Conservation (phyloP, 2,888 invertebrate genomes). For the Leucozona laternaria region DNA sequence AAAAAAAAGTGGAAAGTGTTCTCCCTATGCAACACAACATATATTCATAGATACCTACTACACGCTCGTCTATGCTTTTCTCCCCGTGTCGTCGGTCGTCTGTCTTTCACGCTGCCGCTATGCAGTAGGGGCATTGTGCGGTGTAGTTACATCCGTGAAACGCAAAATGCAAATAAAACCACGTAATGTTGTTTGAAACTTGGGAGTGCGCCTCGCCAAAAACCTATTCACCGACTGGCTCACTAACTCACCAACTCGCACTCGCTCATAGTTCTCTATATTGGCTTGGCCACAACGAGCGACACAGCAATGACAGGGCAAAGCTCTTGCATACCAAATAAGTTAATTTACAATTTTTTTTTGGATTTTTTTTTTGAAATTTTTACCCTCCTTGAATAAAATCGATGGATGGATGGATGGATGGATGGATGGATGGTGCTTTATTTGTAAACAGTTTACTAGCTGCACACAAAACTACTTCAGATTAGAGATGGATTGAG, state of each 20-base stretch:
- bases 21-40: slow-evolving; percentile 33
- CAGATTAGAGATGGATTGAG: slow-evolving; percentile 69
- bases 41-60: too few relatives aligned
- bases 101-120: background rate
- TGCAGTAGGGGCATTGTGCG: slow-evolving; percentile 1
- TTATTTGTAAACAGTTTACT: slow-evolving; percentile 56
- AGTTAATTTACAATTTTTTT: slow-evolving; percentile 55
- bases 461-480: slow-evolving; percentile 40
- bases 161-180: slow-evolving; percentile 73
- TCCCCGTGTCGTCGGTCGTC: background rate
- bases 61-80: slow-evolving; percentile 1
- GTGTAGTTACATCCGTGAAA: slow-evolving; percentile 58
- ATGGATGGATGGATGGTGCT: slow-evolving; percentile 17
- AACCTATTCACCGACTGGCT: slow-evolving; percentile 54
- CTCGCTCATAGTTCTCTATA: slow-evolving; percentile 7
- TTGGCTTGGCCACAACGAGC: slow-evolving; percentile 28
- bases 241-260: slow-evolving; percentile 39
- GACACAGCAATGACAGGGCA: slow-evolving; percentile 45
- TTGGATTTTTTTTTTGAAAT: slow-evolving; percentile 1
- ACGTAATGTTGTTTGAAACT: slow-evolving; percentile 52
- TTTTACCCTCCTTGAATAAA: slow-evolving; percentile 29
- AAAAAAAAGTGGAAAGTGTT: slow-evolving; percentile 50
- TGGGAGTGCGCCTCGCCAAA: slow-evolving; percentile 57
- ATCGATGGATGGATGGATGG: slow-evolving; percentile 12
- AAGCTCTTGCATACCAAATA: slow-evolving; percentile 69